Percentiles rank a stretch among this genome's conserved stretches.
phyloP scores from a whole-genome alignment of 2,113 vertebrate genomes.

The Pitta sordida region DNA sequence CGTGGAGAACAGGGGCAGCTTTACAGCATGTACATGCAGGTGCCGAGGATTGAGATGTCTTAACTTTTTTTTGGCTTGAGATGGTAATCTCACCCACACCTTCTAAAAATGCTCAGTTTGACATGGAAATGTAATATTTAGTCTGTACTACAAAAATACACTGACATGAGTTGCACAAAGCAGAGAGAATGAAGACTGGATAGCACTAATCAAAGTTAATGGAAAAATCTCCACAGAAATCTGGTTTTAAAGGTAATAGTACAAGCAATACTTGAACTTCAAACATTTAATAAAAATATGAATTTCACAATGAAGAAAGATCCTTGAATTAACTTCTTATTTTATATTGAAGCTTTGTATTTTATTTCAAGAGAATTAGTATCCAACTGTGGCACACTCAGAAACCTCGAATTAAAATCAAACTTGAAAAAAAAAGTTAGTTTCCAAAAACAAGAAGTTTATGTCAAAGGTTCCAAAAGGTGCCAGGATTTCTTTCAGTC shows the following conservation, averaged over 20 bases:
- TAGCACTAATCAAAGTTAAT: not conserved
- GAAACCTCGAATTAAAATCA: not conserved
- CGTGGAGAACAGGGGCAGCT: not conserved
- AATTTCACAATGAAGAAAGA: not conserved
- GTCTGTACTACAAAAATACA: not conserved
- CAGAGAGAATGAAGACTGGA: not conserved
- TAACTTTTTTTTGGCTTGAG: no score
- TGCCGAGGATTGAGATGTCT: not conserved
- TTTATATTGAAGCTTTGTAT: not conserved
- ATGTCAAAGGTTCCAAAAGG: not conserved
- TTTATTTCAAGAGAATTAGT: not conserved
- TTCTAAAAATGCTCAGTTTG: not conserved
- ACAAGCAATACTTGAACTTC: not conserved
- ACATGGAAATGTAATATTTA: not conserved
- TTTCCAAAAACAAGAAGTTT: no score
- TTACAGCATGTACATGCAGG: accelerated
- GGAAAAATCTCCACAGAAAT: not conserved
- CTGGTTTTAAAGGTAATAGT: not conserved
- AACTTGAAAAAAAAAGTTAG: no score
- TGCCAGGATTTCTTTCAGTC: not conserved
- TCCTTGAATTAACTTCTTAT: not conserved
- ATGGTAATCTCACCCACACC: not conserved
- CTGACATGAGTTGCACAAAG: not conserved
- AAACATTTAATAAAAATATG: not conserved
- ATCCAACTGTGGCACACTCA: not conserved